Conservation (phyloP, 2,113 vertebrate species). For the Rhombomys opimus region DNA sequence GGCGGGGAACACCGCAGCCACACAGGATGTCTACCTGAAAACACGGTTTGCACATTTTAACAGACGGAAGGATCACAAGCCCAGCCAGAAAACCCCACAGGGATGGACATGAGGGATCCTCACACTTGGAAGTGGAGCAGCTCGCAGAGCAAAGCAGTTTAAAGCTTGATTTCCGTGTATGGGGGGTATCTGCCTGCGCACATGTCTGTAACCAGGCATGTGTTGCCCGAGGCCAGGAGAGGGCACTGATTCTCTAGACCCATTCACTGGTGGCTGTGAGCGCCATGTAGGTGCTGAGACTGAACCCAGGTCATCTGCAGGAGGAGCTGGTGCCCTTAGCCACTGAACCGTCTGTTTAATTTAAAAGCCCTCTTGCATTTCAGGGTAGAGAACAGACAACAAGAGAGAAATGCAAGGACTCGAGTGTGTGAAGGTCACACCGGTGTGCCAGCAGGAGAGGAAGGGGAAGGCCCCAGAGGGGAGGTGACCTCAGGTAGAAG, state of each 20-base stretch:
- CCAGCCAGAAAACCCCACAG: constrained; percentile 5
- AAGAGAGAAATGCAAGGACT: not conserved
- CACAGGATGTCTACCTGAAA: not conserved
- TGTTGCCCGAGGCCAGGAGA: not conserved
- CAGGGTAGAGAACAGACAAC: not conserved
- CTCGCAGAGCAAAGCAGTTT: not conserved
- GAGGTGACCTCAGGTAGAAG: not conserved
- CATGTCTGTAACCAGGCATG: not conserved
- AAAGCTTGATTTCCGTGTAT: not conserved
- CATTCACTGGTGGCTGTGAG: not conserved
- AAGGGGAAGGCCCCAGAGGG: not conserved
- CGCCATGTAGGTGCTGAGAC: not conserved
- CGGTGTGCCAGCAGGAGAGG: not conserved
- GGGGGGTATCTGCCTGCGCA: not conserved
- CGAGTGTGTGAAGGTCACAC: rapidly evolving
- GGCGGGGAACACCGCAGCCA: not conserved
- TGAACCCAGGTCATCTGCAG: not conserved
- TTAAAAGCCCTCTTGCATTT: not conserved
- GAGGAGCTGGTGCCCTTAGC: not conserved
- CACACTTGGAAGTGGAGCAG: constrained; percentile 4
- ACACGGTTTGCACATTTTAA: not conserved
- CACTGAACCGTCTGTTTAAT: too few species aligned
- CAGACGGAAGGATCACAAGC: not conserved
- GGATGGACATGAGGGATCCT: not conserved
- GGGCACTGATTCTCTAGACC: too few species aligned